A percentile compares a stretch with the other conserved stretches of the same genome.
Conservation (phyloP, 1,140 invertebrate genomes). For the Limonius californicus region DNA sequence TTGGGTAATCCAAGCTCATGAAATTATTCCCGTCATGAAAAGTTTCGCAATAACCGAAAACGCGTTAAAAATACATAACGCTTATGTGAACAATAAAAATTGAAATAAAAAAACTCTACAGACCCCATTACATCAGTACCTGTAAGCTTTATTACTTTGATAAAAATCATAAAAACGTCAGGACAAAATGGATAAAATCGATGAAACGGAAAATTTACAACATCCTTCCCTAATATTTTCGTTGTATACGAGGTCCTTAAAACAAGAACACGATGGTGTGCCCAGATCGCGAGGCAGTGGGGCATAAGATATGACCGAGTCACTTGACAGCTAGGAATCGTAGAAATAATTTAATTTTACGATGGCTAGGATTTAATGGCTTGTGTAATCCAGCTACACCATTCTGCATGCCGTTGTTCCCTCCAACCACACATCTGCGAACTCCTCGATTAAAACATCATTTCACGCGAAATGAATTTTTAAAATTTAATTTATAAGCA, state of each 20-base stretch:
- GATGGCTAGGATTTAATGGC: slow-evolving; percentile 3
- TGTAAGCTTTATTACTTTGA: background rate
- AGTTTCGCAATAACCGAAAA: too few species aligned
- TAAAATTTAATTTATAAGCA: slow-evolving; percentile 11
- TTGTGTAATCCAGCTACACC: background rate
- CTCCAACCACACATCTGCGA: background rate
- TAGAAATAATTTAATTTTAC: slow-evolving; percentile 15
- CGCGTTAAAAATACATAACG: background rate
- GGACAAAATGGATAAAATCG: slow-evolving; percentile 7
- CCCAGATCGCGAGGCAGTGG: background rate
- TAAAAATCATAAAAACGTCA: slow-evolving; percentile 10
- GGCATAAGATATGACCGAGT: slow-evolving; percentile 3
- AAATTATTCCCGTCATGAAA: too few species aligned
- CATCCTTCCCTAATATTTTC: slow-evolving; percentile 4
- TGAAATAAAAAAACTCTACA: background rate
- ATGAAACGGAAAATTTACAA: slow-evolving; percentile 10
- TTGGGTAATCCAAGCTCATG: too few species aligned
- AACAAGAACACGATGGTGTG: slow-evolving; percentile 1
- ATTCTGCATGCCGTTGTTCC: background rate
- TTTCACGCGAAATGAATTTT: slow-evolving; percentile 13
- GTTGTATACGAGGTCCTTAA: slow-evolving; percentile 7
- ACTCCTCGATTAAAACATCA: slow-evolving; percentile 4
- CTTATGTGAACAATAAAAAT: background rate
- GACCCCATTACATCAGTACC: background rate
- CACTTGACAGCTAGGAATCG: slow-evolving; percentile 5